These are phyloP conservation scores for Exocentrus adspersus DNA, from an alignment of 2,888 invertebrate species.

Conservation along the genomic window DNA sequence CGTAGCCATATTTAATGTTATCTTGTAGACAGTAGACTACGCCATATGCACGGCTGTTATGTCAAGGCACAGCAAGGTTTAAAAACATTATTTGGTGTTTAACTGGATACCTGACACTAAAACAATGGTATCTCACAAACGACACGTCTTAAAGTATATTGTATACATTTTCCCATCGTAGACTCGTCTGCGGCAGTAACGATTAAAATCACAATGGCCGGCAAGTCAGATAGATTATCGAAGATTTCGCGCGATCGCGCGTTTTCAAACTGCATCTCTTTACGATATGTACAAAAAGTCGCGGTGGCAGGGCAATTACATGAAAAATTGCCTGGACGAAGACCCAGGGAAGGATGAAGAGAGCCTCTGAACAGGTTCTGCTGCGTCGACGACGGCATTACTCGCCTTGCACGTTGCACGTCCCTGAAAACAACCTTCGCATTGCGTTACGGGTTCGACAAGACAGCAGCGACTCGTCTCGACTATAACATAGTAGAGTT, in stretches of 20 bases:
- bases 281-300: conserved; percentile 17
- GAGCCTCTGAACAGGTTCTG: conserved; percentile 39
- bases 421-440: conserved; percentile 17
- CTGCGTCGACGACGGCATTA: conserved; percentile 39
- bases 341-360: no score
- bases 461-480: not conserved
- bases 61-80: no score
- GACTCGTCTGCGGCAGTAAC: not conserved
- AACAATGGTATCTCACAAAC: no score
- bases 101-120: no score
- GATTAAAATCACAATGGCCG: not conserved
- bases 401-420: conserved; percentile 19
- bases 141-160: not conserved
- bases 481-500: no score
- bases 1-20: no score
- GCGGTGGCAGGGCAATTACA: conserved; percentile 41
- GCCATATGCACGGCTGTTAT: no score
- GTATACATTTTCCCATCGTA: not conserved
- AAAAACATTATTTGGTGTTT: no score
- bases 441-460: not conserved
- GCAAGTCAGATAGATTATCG: no score
- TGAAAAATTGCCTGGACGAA: conserved; percentile 38
- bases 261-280: conserved; percentile 12
- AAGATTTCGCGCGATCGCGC: not conserved
- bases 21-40: no score